A percentile compares a stretch with the other conserved stretches of the same genome.
Evolutionary conservation across 2,113 vertebrate genomes (phyloP).

Genomic region (Noturus placidus): DNA sequence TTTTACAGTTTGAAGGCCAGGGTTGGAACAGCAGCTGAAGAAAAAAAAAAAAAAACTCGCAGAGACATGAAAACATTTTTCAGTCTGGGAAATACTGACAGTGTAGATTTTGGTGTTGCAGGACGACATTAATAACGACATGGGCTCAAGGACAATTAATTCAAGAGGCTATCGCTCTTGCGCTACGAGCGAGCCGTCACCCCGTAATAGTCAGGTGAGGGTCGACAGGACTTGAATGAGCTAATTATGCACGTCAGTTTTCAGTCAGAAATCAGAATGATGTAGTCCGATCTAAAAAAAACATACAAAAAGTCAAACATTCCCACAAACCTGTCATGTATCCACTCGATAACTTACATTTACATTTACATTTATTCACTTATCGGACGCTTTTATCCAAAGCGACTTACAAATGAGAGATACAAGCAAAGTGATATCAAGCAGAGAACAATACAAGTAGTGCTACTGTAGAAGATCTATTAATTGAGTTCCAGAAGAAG

Average conservation of each 20-base stretch:
- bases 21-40: background rate
- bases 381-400: too few relatives aligned
- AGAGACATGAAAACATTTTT: conserved; percentile 8
- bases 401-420: too few relatives aligned
- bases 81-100: background rate
- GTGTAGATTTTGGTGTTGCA: background rate
- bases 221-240: background rate
- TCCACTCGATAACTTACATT: too few relatives aligned
- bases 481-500: too few relatives aligned
- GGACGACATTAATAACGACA: background rate
- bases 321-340: too few relatives aligned
- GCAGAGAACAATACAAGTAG: too few relatives aligned
- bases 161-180: background rate
- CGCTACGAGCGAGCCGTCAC: background rate
- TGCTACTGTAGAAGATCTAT: too few relatives aligned
- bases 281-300: background rate
- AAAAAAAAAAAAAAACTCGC: background rate
- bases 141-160: background rate
- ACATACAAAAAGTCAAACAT: background rate
- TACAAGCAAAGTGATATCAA: too few relatives aligned
- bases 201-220: background rate
- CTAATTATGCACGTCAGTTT: background rate
- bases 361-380: too few relatives aligned
- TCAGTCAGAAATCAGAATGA: background rate
- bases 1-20: conserved; percentile 16